Evolutionary conservation across 2,888 invertebrate species (phyloP).

Genomic region (Drosophila aldrichi): DNA sequence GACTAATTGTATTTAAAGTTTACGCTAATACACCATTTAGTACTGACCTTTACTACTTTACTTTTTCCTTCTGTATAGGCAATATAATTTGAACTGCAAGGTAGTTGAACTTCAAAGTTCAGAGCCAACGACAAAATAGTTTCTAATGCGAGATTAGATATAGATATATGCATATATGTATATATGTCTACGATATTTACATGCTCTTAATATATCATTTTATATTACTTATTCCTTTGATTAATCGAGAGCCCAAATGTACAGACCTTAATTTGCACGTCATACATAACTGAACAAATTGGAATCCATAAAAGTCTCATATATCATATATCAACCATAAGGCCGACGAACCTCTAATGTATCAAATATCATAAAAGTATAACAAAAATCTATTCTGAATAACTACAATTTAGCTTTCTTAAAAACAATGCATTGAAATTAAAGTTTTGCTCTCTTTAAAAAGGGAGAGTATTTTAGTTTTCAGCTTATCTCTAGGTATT

Average conservation of each 20-base stretch:
- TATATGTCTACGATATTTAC: neutral
- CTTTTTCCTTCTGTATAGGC: neutral
- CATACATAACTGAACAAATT: neutral
- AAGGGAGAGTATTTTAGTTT: neutral
- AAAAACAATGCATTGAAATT: neutral
- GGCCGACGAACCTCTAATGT: constrained; percentile 2
- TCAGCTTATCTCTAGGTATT: neutral
- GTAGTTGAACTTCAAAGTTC: neutral
- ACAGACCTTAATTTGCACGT: neutral
- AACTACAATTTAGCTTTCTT: neutral
- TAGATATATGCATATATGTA: too few species aligned
- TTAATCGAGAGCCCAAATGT: neutral
- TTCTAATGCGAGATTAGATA: neutral
- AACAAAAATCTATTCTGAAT: neutral
- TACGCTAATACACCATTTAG: neutral
- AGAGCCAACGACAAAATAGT: neutral
- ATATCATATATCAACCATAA: neutral
- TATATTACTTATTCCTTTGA: neutral
- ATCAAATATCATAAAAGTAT: neutral
- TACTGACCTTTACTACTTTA: neutral
- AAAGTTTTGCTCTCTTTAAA: too few species aligned
- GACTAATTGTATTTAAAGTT: neutral
- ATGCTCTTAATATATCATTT: neutral
- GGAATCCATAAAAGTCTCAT: neutral
- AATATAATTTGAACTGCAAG: neutral